Percentiles rank a stretch among this genome's conserved stretches.
Conservation (phyloP, 2,113 vertebrate species). For the Pelodiscus sinensis region DNA sequence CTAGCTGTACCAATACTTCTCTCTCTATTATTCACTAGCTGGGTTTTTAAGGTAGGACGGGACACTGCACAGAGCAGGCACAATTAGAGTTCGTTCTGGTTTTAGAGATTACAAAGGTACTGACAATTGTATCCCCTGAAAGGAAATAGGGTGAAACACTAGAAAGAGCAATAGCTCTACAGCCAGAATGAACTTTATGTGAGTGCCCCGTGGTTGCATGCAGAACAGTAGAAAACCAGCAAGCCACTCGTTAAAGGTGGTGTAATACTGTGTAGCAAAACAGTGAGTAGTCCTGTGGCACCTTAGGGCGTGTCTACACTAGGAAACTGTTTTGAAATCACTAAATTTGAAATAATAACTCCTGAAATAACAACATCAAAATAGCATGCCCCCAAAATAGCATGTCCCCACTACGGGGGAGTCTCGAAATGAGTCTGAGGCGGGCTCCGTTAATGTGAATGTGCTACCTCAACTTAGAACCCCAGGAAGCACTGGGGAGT, state of each 20-base stretch:
- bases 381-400: too few relatives aligned
- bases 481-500: too few relatives aligned
- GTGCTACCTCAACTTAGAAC: too few relatives aligned
- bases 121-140: fast-evolving
- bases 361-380: too few relatives aligned
- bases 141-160: fast-evolving
- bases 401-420: too few relatives aligned
- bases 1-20: neutral
- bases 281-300: too few relatives aligned
- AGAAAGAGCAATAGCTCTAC: neutral
- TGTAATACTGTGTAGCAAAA: neutral
- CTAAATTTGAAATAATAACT: too few relatives aligned
- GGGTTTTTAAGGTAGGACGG: neutral
- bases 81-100: neutral
- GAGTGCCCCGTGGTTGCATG: neutral
- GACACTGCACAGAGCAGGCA: neutral
- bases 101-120: fast-evolving
- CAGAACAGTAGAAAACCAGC: neutral
- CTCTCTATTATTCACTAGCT: neutral
- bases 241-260: fast-evolving
- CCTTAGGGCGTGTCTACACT: too few relatives aligned
- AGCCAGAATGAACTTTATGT: fast-evolving
- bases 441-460: too few relatives aligned
- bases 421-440: too few relatives aligned
- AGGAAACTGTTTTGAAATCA: too few relatives aligned